phyloP scores from a whole-genome alignment of 2,888 invertebrate genomes.

The Ennomos fuscantarius region DNA sequence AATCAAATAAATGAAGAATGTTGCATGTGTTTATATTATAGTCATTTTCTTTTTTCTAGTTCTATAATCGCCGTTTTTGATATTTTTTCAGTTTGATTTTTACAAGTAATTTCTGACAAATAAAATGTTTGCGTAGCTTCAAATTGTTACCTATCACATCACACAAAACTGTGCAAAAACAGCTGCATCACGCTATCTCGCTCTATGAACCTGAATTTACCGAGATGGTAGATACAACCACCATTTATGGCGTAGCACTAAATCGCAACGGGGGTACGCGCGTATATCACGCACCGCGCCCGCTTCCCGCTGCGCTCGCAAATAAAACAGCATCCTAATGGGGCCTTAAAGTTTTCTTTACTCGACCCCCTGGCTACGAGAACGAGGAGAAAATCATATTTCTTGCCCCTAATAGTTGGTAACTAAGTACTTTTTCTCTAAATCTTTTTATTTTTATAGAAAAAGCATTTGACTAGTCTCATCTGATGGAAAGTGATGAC shows the following conservation, averaged over 20 bases:
- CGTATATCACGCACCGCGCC: conserved; percentile 37
- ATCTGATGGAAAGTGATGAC: no score
- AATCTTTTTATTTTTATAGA: conserved; percentile 5
- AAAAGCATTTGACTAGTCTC: no score
- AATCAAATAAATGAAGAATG: no score
- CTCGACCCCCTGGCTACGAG: conserved; percentile 28
- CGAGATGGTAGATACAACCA: not conserved
- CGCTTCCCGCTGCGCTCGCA: conserved; percentile 39
- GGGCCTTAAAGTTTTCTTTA: conserved; percentile 53
- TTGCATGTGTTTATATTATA: no score
- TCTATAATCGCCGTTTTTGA: no score
- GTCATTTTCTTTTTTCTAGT: no score
- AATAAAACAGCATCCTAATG: conserved; percentile 55
- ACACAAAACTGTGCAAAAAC: not conserved
- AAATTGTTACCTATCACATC: not conserved
- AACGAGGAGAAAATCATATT: conserved; percentile 36
- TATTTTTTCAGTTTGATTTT: no score
- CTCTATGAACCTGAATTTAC: not conserved
- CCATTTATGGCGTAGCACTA: conserved; percentile 19
- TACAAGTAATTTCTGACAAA: no score
- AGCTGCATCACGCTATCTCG: conserved; percentile 1
- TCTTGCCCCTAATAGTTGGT: conserved; percentile 27
- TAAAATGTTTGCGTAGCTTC: no score
- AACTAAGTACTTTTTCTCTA: conserved; percentile 15
- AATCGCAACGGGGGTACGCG: conserved; percentile 36